These are phyloP conservation scores for Limenitis camilla DNA, from an alignment of 2,888 invertebrate genomes.

Conservation along the genomic window DNA sequence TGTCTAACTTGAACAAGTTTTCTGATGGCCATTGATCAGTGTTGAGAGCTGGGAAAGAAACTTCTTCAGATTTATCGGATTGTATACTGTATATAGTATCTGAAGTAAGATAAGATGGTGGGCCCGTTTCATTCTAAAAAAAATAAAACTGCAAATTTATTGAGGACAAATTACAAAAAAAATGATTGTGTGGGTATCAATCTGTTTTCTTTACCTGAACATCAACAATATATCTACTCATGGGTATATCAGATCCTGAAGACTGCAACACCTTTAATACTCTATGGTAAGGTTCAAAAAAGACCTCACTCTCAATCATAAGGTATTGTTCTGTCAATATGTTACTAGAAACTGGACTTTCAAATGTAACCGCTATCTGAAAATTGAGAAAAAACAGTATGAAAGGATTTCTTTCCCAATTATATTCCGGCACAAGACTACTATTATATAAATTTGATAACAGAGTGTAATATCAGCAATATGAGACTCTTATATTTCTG, in stretches of 20 bases:
- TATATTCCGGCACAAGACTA: too few relatives aligned
- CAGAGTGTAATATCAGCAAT: too few relatives aligned
- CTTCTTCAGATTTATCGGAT: slow-evolving; percentile 35
- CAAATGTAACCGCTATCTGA: slow-evolving; percentile 64
- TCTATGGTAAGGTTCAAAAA: slow-evolving; percentile 87
- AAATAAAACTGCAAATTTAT: background rate
- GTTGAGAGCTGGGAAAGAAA: slow-evolving; percentile 48
- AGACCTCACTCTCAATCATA: slow-evolving; percentile 86
- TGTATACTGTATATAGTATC: slow-evolving; percentile 47
- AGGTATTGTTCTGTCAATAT: slow-evolving; percentile 58
- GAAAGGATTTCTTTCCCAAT: too few relatives aligned
- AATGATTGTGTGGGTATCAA: too few relatives aligned
- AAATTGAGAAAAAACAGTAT: too few relatives aligned
- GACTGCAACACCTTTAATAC: slow-evolving; percentile 81
- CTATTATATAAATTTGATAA: too few relatives aligned
- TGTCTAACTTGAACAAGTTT: slow-evolving; percentile 71
- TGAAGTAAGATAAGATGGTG: slow-evolving; percentile 54
- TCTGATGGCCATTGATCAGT: slow-evolving; percentile 62
- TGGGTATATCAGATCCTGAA: slow-evolving; percentile 75
- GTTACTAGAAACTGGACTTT: slow-evolving; percentile 48
- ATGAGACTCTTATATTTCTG: too few relatives aligned
- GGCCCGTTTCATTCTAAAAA: slow-evolving; percentile 43
- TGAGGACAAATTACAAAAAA: too few relatives aligned
- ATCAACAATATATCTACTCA: slow-evolving; percentile 80
- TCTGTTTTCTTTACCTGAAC: too few relatives aligned